Evolutionary conservation across 1,140 invertebrate genomes (phyloP).

Genomic region (Caerostris darwini): DNA sequence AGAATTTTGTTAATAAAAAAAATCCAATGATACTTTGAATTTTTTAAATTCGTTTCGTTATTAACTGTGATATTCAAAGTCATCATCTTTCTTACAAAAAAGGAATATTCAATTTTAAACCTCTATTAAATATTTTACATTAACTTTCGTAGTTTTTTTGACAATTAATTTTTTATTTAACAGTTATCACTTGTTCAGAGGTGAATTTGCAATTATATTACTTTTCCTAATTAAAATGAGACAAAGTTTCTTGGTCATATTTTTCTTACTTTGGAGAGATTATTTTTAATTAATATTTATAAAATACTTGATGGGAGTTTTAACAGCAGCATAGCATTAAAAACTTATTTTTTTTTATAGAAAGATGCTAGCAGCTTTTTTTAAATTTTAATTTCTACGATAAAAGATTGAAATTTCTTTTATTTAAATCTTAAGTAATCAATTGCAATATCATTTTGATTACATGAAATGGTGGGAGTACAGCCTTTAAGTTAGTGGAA

Average conservation of each 20-base stretch:
- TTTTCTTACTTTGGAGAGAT: neutral
- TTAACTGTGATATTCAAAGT: neutral
- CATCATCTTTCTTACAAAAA: neutral
- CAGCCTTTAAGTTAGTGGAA: constrained; percentile 28
- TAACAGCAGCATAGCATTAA: neutral
- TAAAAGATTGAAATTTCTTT: neutral
- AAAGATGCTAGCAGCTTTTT: neutral
- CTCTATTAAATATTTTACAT: neutral
- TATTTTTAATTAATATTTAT: neutral
- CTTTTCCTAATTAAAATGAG: neutral
- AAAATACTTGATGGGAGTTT: neutral
- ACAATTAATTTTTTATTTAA: neutral
- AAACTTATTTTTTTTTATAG: neutral
- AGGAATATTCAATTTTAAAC: neutral
- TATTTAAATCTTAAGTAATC: constrained; percentile 21
- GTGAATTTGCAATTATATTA: neutral
- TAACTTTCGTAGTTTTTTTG: neutral
- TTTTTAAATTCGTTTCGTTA: too few relatives aligned
- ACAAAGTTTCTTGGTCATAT: neutral
- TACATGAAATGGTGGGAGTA: neutral
- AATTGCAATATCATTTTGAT: constrained; percentile 42
- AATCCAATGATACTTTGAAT: too few relatives aligned
- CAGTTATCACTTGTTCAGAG: neutral
- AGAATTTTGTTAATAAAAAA: too few relatives aligned
- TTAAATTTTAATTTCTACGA: neutral